A percentile compares a stretch with the other conserved stretches of the same genome.
Evolutionary conservation across 2,888 invertebrate species (phyloP).

Genomic region (Poecilobothrus nobilitatus): DNA sequence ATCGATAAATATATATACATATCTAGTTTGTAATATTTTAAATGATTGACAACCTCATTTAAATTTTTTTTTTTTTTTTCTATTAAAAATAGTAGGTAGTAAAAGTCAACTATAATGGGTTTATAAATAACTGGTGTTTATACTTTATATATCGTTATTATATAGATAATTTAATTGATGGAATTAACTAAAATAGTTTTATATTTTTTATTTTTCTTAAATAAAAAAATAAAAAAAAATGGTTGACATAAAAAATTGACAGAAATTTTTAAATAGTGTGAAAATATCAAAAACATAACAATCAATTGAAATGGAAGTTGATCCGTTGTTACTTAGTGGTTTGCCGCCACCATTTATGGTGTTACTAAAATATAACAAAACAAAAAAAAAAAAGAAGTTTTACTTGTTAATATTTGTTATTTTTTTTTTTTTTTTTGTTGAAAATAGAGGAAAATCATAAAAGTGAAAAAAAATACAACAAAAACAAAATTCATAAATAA

Average conservation of each 20-base stretch:
- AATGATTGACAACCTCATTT: neutral
- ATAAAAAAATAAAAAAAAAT: neutral
- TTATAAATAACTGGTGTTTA: neutral
- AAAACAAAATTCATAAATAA: neutral
- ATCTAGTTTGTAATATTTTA: neutral
- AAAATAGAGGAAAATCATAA: neutral
- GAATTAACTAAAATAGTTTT: neutral
- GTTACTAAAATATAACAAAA: too few relatives aligned
- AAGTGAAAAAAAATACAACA: too few relatives aligned
- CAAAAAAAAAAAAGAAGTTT: too few relatives aligned
- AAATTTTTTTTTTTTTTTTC: neutral
- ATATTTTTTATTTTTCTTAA: neutral
- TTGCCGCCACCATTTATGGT: too few relatives aligned
- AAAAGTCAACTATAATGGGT: neutral
- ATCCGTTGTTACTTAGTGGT: too few relatives aligned
- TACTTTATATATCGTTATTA: neutral
- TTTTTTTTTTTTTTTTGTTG: neutral
- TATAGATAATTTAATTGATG: slow-evolving; percentile 5
- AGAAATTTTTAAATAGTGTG: neutral
- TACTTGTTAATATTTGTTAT: neutral
- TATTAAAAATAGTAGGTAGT: neutral
- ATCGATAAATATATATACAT: too few relatives aligned
- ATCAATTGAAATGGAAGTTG: too few relatives aligned
- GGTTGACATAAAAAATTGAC: neutral
- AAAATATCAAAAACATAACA: neutral